Conservation (phyloP, 2,113 vertebrate species). For the Shinisaurus crocodilurus region DNA sequence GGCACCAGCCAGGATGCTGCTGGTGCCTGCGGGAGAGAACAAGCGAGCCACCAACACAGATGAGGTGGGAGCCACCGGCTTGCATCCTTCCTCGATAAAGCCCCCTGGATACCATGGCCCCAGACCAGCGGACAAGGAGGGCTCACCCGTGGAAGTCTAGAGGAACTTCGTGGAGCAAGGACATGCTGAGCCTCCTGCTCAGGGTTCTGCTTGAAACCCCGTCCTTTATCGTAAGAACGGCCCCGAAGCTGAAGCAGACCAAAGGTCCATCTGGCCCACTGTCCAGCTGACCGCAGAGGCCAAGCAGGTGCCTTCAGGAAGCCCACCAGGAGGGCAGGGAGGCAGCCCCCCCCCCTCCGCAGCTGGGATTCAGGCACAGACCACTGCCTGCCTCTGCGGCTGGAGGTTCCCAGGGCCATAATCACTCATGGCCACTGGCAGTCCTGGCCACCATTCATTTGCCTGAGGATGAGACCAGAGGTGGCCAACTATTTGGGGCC, state of each 20-base stretch:
- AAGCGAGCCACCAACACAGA: background rate
- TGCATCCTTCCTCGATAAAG: fast-evolving
- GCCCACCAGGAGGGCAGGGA: no score
- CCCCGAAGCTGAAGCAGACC: background rate
- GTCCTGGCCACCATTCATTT: no score
- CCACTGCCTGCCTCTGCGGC: no score
- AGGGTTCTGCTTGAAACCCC: background rate
- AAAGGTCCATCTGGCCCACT: background rate
- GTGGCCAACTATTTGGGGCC: no score
- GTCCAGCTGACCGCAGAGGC: background rate
- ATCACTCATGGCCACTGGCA: no score
- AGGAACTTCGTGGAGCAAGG: background rate
- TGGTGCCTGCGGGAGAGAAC: conserved; percentile 84
- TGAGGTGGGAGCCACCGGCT: background rate
- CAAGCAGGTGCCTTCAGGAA: background rate
- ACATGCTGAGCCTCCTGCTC: background rate
- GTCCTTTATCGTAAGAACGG: background rate
- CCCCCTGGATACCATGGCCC: background rate
- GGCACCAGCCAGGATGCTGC: conserved; percentile 94
- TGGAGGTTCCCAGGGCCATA: no score
- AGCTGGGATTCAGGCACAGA: no score
- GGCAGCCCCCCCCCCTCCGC: no score
- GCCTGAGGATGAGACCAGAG: no score
- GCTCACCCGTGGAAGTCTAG: background rate
- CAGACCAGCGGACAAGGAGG: no score